A percentile compares a stretch with the other conserved stretches of the same genome.
phyloP scores from a whole-genome alignment of 2,797 vertebrate species.

The Anisognathus igniventris region DNA sequence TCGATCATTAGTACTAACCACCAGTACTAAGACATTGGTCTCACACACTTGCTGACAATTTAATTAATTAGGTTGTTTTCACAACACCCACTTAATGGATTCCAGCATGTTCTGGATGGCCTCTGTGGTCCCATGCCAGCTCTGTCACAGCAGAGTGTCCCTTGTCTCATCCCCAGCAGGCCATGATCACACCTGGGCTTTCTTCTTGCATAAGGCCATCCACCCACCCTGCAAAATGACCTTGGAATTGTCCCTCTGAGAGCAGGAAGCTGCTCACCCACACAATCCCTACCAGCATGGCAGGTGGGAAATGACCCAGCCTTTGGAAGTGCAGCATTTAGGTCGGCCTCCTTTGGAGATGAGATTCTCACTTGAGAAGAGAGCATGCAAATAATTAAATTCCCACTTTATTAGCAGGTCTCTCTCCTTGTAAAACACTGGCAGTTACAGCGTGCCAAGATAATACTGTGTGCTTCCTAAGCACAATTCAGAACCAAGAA shows the following conservation, averaged over 20 bases:
- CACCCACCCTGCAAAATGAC: background rate
- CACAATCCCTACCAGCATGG: background rate
- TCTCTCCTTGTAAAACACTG: background rate
- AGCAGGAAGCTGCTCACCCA: background rate
- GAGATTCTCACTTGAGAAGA: background rate
- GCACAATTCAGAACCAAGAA: background rate
- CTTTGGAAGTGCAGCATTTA: background rate
- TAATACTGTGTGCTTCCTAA: background rate
- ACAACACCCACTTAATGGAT: background rate
- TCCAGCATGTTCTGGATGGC: background rate
- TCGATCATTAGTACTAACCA: background rate
- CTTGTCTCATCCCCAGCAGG: background rate
- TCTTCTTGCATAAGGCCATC: background rate
- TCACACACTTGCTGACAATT: background rate
- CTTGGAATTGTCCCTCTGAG: background rate
- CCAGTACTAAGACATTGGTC: background rate
- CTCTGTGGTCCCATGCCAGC: background rate
- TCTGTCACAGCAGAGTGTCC: background rate
- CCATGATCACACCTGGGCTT: background rate
- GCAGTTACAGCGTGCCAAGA: background rate
- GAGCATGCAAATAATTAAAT: background rate
- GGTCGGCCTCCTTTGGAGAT: background rate
- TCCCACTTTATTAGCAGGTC: background rate
- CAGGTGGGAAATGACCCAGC: background rate
- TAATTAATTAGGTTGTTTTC: slow-evolving; percentile 24